These are phyloP conservation scores for Delichon dasypus DNA, from an alignment of 2,797 vertebrate species.

Conservation along the genomic window DNA sequence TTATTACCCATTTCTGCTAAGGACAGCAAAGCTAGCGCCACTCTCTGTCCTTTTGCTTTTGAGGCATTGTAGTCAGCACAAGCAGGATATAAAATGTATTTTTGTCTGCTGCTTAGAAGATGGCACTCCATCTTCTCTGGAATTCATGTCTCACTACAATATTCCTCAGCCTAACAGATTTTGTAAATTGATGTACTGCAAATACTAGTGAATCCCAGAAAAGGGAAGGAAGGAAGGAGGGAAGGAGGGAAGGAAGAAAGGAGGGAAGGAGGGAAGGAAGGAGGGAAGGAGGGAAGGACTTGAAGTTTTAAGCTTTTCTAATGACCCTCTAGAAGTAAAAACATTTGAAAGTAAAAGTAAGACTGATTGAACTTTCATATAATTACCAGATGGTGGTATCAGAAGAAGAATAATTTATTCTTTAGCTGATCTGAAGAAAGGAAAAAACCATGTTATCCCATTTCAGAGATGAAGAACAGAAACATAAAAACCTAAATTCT, in stretches of 20 bases:
- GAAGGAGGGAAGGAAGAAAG: too few species aligned
- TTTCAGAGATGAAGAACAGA: not conserved
- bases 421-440: not conserved
- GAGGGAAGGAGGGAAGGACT: too few species aligned
- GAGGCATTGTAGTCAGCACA: not conserved
- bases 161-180: slow-evolving; percentile 5
- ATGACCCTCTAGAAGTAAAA: not conserved
- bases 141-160: not conserved
- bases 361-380: not conserved
- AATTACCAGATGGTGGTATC: not conserved
- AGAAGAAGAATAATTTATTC: not conserved
- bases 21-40: not conserved
- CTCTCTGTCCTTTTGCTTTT: not conserved
- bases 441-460: not conserved
- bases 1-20: not conserved
- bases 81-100: not conserved
- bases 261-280: not conserved
- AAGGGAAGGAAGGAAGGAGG: not conserved
- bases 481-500: not conserved
- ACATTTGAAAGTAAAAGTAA: not conserved
- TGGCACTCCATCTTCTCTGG: not conserved
- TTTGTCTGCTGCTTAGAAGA: not conserved
- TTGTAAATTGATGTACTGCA: not conserved
- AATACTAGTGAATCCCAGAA: not conserved
- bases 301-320: not conserved